Evolutionary conservation across 23 tunicate genomes (phyloP).

Genomic region (Corella eumyota): DNA sequence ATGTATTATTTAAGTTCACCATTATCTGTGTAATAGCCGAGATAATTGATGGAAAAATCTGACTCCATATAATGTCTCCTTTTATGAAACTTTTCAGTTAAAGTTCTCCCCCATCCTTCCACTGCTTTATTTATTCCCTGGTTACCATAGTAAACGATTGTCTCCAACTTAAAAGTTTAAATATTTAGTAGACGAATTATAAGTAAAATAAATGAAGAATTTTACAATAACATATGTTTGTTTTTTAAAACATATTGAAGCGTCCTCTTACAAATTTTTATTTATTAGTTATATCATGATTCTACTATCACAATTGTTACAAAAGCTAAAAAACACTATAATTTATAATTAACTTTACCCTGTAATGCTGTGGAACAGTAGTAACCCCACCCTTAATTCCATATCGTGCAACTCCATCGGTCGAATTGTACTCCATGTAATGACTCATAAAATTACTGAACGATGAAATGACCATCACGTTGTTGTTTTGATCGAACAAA

Average conservation of each 20-base stretch:
- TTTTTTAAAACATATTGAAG: too few relatives aligned
- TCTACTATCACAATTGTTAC: not conserved
- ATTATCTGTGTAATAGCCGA: conserved; percentile 84
- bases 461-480: conserved; percentile 55
- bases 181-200: not conserved
- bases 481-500: conserved; percentile 33
- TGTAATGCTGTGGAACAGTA: conserved; percentile 34
- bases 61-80: conserved; percentile 34
- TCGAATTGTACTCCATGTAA: conserved; percentile 34
- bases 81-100: conserved; percentile 52
- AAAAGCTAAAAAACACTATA: not conserved
- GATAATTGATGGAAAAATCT: conserved; percentile 69
- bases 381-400: conserved; percentile 69
- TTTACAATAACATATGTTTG: too few relatives aligned
- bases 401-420: conserved; percentile 17
- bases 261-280: too few relatives aligned
- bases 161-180: conserved; percentile 40
- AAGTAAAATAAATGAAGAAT: too few relatives aligned
- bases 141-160: conserved; percentile 60
- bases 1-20: too few relatives aligned
- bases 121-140: conserved; percentile 60
- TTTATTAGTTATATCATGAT: too few relatives aligned
- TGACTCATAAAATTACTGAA: conserved; percentile 82
- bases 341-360: conserved; percentile 17
- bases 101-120: conserved; percentile 66